phyloP scores from a whole-genome alignment of 2,888 invertebrate genomes.

The Dione vanillae region DNA sequence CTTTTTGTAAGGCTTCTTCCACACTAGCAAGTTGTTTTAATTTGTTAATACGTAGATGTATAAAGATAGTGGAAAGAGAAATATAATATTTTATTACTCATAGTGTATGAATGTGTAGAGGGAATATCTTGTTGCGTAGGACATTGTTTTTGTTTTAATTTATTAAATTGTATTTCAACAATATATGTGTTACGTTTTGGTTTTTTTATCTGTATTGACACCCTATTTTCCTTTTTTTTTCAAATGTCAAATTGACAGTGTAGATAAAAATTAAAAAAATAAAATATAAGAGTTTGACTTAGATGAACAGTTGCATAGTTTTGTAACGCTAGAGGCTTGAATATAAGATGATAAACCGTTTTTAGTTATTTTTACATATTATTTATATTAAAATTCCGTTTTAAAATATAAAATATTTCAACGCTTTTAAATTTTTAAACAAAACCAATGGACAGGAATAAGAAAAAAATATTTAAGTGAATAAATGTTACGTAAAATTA shows the following conservation, averaged over 20 bases:
- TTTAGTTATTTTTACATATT: background rate
- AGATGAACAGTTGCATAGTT: background rate
- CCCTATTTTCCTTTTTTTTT: background rate
- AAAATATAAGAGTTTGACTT: background rate
- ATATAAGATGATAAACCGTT: background rate
- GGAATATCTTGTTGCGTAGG: conserved; percentile 5
- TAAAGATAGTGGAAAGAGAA: background rate
- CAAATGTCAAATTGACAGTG: background rate
- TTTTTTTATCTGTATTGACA: background rate
- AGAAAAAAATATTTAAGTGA: background rate
- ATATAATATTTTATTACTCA: conserved; percentile 28
- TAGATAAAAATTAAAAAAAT: background rate
- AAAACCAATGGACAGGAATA: background rate
- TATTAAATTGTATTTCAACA: background rate
- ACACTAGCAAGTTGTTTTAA: background rate
- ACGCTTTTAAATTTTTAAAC: background rate
- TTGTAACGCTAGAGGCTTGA: background rate
- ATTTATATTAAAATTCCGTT: background rate
- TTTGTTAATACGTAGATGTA: conserved; percentile 5
- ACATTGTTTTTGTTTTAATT: background rate
- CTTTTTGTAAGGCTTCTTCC: background rate
- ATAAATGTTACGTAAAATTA: background rate
- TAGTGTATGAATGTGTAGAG: background rate
- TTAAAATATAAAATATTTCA: background rate
- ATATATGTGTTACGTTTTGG: background rate